Base-by-base conservation (phyloP, 2,888 invertebrate species). In the Erebia epiphron region DNA sequence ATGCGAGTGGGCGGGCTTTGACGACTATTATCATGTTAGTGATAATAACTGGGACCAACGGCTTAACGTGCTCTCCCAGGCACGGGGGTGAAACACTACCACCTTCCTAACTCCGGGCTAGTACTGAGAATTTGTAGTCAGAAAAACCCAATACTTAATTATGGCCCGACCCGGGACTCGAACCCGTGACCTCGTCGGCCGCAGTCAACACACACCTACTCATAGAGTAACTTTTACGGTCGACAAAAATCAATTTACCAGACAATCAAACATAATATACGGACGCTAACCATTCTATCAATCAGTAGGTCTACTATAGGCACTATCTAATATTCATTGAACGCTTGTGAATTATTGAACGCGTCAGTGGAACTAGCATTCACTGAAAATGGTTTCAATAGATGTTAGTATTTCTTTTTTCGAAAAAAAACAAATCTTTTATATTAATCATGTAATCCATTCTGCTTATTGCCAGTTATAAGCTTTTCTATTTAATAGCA, bases 251-350 rank as follows among this genome's bases (percentile, higher is more conserved):
- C 2, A 52, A 16, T 46, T 52, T 52, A 52, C 52, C 9, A 52
- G 52, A 16, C 52, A 52, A 52, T 52, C 52, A 50, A 50, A 16
- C n/a, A 52, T 16, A 54, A 54, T 16, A 3, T 18, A 16, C 54
- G 10, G 16, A 16, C 54, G 54, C 9, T 16, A 18, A 54, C 18
- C 18, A 18, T 18, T 54, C 54, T 16, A 10, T 50, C 16, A 9
- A 16, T 3, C 18, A 54, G 16, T 10, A 35, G 35, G 35, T 35
- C n/a, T n/a, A n/a, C n/a, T n/a, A n/a, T n/a, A n/a, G n/a, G n/a
- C n/a, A 35, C 35, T 54, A 54, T 54, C 54, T 54, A 3, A 54
- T 18, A 54, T 54, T 54, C 18, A 54, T 54, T 54, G 16, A 54
- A 54, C 2, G 18, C 10, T 18, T 10, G 54, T 54, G n/a, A 54